These are phyloP conservation scores for Drosophila multiciliata DNA, from an alignment of 2,888 invertebrate species.

Conservation along the genomic window DNA sequence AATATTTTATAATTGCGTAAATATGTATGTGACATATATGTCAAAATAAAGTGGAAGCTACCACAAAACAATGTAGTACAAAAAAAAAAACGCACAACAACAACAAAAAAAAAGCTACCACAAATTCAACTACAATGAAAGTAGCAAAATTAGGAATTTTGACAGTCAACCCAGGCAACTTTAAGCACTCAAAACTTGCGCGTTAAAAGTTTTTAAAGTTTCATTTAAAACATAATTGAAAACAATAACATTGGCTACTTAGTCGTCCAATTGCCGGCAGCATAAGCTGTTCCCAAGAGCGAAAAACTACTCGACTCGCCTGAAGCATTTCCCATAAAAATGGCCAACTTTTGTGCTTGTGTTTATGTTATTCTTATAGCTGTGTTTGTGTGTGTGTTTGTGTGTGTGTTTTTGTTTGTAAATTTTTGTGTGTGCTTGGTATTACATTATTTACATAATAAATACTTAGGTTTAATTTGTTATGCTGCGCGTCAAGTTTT, in stretches of 20 bases:
- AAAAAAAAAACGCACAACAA: neutral
- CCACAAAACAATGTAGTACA: constrained; percentile 1
- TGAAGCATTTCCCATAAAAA: constrained; percentile 49
- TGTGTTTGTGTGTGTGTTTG: neutral
- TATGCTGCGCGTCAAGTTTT: constrained; percentile 62
- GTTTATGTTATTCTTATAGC: neutral
- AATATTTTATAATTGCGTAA: constrained; percentile 66
- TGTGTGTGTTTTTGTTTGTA: constrained; percentile 4
- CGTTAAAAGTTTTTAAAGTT: constrained; percentile 14
- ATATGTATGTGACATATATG: constrained; percentile 32
- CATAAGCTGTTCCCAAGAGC: constrained; percentile 18
- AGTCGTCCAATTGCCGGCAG: constrained; percentile 5
- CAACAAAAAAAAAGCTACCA: constrained; percentile 13
- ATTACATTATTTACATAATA: constrained; percentile 76
- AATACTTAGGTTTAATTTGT: constrained; percentile 73
- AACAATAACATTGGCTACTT: constrained; percentile 33
- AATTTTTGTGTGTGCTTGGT: constrained; percentile 25
- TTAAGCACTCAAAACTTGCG: constrained; percentile 4
- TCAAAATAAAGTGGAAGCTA: constrained; percentile 5
- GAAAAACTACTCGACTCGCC: constrained; percentile 47
- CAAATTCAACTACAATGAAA: constrained; percentile 34
- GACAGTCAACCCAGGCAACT: constrained; percentile 1
- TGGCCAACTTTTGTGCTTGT: constrained; percentile 27
- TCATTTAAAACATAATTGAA: constrained; percentile 32
- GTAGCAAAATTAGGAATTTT: constrained; percentile 22